Conservation (phyloP, 2,888 invertebrate species). For the Zaprionus obscuricornis region DNA sequence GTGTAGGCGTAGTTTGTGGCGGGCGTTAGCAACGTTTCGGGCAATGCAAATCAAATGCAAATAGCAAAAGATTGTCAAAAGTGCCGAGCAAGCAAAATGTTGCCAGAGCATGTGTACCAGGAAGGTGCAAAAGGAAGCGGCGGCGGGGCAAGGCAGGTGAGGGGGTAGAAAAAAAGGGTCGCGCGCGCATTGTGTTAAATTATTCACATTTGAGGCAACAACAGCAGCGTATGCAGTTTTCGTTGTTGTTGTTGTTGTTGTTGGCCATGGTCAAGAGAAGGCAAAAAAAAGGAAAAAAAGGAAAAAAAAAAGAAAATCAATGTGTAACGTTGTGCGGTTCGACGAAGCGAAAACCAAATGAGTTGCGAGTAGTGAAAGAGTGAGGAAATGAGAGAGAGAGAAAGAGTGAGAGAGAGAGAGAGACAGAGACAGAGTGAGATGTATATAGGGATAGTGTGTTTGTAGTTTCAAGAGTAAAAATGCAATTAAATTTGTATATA, state of each 20-base stretch:
- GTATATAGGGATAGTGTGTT: slow-evolving; percentile 16
- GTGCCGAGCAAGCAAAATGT: slow-evolving; percentile 63
- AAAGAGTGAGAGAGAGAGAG: neutral
- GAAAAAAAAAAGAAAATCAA: slow-evolving; percentile 39
- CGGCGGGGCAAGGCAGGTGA: neutral
- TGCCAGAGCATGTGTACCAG: slow-evolving; percentile 17
- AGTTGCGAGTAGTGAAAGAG: neutral
- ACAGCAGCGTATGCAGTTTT: slow-evolving; percentile 10
- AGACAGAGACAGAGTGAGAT: slow-evolving; percentile 13
- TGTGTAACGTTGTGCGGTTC: slow-evolving; percentile 46
- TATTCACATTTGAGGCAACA: slow-evolving; percentile 76
- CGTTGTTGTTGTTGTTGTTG: slow-evolving; percentile 30
- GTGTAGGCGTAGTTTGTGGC: slow-evolving; percentile 27
- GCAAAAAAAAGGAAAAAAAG: neutral
- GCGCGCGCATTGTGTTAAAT: slow-evolving; percentile 74
- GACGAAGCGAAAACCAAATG: slow-evolving; percentile 38
- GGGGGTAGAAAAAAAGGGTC: too few relatives aligned
- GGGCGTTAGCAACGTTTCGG: slow-evolving; percentile 50
- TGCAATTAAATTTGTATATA: slow-evolving; percentile 69
- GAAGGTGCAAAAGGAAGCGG: neutral
- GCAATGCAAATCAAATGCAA: slow-evolving; percentile 77
- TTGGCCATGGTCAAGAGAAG: slow-evolving; percentile 47
- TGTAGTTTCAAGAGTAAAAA: slow-evolving; percentile 52
- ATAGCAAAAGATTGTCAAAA: slow-evolving; percentile 76
- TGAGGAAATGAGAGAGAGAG: neutral